Evolutionary conservation across 2,888 invertebrate species (phyloP).

Genomic region (Mongoloraphidia duomilia): DNA sequence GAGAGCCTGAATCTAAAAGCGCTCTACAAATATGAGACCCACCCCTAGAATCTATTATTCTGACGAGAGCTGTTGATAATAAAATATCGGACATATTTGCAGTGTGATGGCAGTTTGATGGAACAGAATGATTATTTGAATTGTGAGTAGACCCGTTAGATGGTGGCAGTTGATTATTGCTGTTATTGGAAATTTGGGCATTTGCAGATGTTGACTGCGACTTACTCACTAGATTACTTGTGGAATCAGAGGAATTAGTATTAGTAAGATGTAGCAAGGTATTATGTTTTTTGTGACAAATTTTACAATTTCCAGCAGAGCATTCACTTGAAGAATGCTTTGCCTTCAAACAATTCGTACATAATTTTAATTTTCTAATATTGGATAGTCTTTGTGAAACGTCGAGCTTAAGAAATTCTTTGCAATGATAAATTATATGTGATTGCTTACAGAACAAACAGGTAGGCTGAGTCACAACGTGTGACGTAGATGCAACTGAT

Average conservation of each 20-base stretch:
- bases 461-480: not conserved
- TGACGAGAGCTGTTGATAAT: constrained; percentile 11
- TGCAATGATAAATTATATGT: not conserved
- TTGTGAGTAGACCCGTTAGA: too few relatives aligned
- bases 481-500: too few relatives aligned
- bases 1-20: constrained; percentile 14
- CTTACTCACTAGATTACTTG: too few relatives aligned
- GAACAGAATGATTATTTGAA: too few relatives aligned
- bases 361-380: not conserved
- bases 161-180: not conserved
- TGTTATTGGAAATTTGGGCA: too few relatives aligned
- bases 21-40: constrained; percentile 10
- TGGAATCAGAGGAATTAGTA: too few relatives aligned
- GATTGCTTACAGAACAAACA: not conserved
- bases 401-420: not conserved
- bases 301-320: not conserved
- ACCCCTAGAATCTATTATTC: constrained; percentile 6
- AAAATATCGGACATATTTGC: too few relatives aligned
- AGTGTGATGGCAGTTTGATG: too few relatives aligned
- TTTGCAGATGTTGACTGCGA: too few relatives aligned
- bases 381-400: not conserved
- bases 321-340: not conserved
- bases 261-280: not conserved
- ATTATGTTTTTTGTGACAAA: not conserved
- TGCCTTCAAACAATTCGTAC: not conserved